Evolutionary conservation across 1,140 invertebrate genomes (phyloP).

Genomic region (Latrodectus geometricus): DNA sequence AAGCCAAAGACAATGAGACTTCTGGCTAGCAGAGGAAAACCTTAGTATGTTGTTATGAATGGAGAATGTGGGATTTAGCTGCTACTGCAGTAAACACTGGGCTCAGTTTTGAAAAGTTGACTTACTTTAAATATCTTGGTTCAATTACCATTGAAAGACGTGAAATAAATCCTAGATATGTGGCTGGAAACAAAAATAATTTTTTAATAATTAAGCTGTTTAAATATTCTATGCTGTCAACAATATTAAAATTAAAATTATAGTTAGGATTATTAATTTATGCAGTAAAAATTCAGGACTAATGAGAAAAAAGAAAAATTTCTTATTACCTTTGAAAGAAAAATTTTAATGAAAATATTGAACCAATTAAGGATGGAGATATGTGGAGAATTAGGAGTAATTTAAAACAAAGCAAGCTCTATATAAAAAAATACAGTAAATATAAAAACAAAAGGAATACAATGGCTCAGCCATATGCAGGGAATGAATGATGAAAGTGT

Average conservation of each 20-base stretch:
- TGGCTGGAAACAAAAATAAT: background rate
- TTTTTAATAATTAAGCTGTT: background rate
- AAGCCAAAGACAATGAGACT: background rate
- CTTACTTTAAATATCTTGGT: background rate
- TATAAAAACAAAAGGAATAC: background rate
- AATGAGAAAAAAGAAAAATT: background rate
- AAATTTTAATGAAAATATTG: background rate
- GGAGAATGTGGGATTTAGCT: background rate
- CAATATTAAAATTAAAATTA: background rate
- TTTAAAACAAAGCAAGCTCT: background rate
- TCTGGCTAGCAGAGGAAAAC: background rate
- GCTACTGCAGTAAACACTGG: background rate
- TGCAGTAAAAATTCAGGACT: background rate
- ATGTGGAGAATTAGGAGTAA: background rate
- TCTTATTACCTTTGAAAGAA: background rate
- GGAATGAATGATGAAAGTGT: background rate
- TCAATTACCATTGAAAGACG: background rate
- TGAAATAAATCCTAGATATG: background rate
- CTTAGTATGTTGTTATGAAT: background rate
- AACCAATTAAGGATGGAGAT: background rate
- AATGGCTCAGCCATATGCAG: background rate
- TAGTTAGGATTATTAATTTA: background rate
- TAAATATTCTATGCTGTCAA: background rate
- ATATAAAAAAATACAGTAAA: background rate
- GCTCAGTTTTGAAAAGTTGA: background rate